Conservation (phyloP, 1,140 invertebrate species). For the Kradibia gibbosae region DNA sequence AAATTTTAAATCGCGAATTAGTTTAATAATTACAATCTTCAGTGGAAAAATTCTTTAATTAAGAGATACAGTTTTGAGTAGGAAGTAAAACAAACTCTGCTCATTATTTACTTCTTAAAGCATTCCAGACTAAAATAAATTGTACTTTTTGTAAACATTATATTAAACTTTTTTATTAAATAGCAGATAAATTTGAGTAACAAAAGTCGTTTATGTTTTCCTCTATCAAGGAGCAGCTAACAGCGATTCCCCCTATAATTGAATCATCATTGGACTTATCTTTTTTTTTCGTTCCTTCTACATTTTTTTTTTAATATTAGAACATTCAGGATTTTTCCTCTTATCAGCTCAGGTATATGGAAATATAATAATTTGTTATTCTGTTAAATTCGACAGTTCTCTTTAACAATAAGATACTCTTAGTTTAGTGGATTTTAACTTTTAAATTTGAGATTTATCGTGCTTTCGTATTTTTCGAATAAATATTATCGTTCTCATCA, state of each 20-base stretch:
- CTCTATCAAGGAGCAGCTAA: not conserved
- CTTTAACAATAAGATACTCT: not conserved
- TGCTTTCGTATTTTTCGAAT: not conserved
- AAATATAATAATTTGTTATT: not conserved
- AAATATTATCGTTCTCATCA: not conserved
- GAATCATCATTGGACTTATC: not conserved
- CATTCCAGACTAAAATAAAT: too few species aligned
- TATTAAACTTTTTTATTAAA: not conserved
- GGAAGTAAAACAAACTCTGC: too few species aligned
- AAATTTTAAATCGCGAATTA: too few species aligned
- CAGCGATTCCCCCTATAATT: not conserved
- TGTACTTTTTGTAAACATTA: not conserved
- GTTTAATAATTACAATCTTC: too few species aligned
- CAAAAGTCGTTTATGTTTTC: constrained; percentile 44
- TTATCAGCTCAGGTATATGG: not conserved
- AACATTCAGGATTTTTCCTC: not conserved
- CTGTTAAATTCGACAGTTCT: not conserved
- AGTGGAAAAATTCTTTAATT: too few species aligned
- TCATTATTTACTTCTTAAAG: too few species aligned
- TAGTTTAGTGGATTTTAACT: too few species aligned
- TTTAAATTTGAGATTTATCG: too few species aligned
- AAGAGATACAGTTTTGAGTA: too few species aligned
- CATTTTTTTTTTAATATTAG: constrained; percentile 10
- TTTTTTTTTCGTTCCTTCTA: not conserved
- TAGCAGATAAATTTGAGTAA: constrained; percentile 49